These are phyloP conservation scores for Bellardia bayeri DNA, from an alignment of 2,888 invertebrate species.

Conservation along the genomic window DNA sequence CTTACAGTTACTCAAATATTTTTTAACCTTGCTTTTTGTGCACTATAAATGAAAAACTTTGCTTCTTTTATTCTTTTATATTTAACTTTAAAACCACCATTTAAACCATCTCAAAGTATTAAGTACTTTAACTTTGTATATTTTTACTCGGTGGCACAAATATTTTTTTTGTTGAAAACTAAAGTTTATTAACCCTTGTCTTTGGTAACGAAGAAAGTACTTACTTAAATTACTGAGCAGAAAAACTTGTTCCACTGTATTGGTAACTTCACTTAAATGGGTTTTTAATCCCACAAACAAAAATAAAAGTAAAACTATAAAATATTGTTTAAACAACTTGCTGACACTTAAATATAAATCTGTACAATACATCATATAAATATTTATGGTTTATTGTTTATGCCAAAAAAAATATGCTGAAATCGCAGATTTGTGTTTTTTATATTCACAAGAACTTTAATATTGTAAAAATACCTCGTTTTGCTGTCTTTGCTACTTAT, in stretches of 20 bases:
- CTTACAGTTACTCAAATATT: too few relatives aligned
- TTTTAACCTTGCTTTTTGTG: background rate
- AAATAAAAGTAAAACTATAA: background rate
- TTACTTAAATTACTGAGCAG: background rate
- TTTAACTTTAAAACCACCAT: background rate
- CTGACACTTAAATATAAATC: conserved; percentile 10
- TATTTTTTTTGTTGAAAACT: background rate
- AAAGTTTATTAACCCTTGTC: background rate
- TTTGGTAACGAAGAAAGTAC: background rate
- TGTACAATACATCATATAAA: background rate
- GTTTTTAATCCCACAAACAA: background rate
- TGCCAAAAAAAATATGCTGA: conserved; percentile 13
- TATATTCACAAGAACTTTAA: background rate
- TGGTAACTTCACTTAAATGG: background rate
- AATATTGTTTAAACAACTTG: background rate
- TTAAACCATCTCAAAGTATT: background rate
- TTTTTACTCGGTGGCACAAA: background rate
- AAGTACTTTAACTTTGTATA: background rate
- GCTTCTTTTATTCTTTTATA: background rate
- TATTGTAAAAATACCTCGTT: background rate
- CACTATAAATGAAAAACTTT: background rate
- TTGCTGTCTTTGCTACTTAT: background rate
- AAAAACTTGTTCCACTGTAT: too few relatives aligned
- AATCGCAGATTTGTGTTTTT: background rate
- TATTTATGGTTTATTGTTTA: background rate